Base-by-base conservation (phyloP, 2,797 vertebrate genomes). In the Sebastes iracundus region DNA sequence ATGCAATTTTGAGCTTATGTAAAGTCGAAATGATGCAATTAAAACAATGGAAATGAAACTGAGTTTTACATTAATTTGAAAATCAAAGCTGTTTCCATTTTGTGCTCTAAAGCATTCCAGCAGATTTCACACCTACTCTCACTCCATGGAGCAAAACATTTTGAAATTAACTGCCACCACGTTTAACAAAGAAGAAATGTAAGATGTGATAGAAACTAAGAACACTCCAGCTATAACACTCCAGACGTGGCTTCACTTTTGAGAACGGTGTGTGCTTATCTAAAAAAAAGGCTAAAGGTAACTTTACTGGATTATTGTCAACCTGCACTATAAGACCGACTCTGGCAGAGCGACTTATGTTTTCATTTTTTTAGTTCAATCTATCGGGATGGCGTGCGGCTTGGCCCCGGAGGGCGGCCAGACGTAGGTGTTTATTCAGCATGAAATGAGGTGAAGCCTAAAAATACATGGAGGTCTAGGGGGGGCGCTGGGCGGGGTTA, bases 401-500 rank as follows among this genome's bases (percentile, higher is more conserved):
- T 35, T 6, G 35, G 59, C 68, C 79, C 79, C 18, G 1, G 12
- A 79, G 82, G 74, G 25, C 12, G 52, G 58, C 60, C 81, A 78
- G 72, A 73, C 53, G 22, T 28, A 42, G 64, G 75, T 90, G 90
- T 93, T 90, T 92, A 92, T 90, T 82, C 78, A 81, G 90, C 90
- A 89, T 93, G 88, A 94, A 93, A 93, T 91, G 75, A 90, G 81
- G 74, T 86, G 82, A 84, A 35, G 67, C 80, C 89, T 90, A 90
- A 90, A 92, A 94, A 93, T 92, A 91, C 77, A 70, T 1, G 60
- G 53, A 71, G 86, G 77, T 83, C 38, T 2, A 28, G 23, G 11
- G 60, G 60, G 64, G 66, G 61, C 2, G 38, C 27, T 73, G 78
- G 73, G 55, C 0, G 11, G 79, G 90, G 88, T 92, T 91, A 93